Evolutionary conservation across 2,888 invertebrate species (phyloP).

Genomic region (Drosophila paracracens): DNA sequence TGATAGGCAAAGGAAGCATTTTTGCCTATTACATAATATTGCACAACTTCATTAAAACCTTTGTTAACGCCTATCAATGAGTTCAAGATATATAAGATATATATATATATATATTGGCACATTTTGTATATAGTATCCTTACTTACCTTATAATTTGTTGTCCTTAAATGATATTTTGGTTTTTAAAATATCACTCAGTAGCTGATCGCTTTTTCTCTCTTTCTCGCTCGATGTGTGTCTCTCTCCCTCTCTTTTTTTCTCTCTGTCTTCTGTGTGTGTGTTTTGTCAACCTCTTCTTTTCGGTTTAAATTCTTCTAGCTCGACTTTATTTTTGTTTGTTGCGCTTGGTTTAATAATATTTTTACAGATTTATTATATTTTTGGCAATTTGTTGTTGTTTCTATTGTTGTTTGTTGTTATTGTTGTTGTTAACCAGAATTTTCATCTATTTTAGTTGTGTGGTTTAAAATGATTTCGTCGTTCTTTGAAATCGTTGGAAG

Average conservation of each 20-base stretch:
- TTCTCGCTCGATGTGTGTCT: not conserved
- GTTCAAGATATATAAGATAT: not conserved
- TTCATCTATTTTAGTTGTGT: conserved; percentile 36
- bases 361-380: conserved; percentile 15
- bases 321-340: conserved; percentile 20
- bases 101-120: not conserved
- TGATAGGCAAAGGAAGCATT: too few relatives aligned
- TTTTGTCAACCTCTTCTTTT: conserved; percentile 34
- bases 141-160: conserved; percentile 73
- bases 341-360: conserved; percentile 5
- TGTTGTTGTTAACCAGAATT: conserved; percentile 48
- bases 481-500: conserved; percentile 84
- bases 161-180: conserved; percentile 77
- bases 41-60: not conserved
- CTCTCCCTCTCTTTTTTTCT: not conserved
- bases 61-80: not conserved
- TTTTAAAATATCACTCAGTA: conserved; percentile 76
- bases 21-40: not conserved
- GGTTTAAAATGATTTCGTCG: conserved; percentile 79
- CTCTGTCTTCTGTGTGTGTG: conserved; percentile 11
- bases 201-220: conserved; percentile 54
- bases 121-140: not conserved
- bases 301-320: conserved; percentile 68
- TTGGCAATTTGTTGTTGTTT: conserved; percentile 62
- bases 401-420: conserved; percentile 34